These are phyloP conservation scores for Eudasyphora cyanicolor DNA, from an alignment of 2,888 invertebrate species.

Conservation along the genomic window DNA sequence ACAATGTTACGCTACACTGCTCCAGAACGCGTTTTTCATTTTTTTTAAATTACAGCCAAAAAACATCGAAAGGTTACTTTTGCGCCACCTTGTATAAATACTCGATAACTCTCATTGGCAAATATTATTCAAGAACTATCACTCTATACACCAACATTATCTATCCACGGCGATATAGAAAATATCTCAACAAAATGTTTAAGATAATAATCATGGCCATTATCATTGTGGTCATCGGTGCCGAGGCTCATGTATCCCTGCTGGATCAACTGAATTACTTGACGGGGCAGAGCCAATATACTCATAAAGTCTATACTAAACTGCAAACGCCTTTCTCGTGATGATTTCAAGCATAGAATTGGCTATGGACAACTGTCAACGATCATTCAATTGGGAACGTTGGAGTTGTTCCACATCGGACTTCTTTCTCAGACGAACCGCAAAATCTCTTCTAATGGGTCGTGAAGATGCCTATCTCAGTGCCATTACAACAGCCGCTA, in stretches of 20 bases:
- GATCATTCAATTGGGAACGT: constrained; percentile 82
- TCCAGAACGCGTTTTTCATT: no score
- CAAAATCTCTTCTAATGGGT: constrained; percentile 65
- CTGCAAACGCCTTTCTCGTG: constrained; percentile 71
- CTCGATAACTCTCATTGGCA: background rate
- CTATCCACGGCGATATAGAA: background rate
- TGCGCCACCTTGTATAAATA: constrained; percentile 53
- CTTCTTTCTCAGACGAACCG: constrained; percentile 77
- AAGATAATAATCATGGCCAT: constrained; percentile 62
- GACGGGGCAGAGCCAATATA: constrained; percentile 46
- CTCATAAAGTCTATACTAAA: constrained; percentile 53
- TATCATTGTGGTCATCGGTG: constrained; percentile 49
- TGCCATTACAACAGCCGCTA: constrained; percentile 82
- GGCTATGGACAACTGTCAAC: constrained; percentile 81
- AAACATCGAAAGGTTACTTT: background rate
- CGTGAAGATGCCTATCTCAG: constrained; percentile 82
- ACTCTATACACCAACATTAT: constrained; percentile 21
- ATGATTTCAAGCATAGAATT: constrained; percentile 72
- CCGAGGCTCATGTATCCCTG: constrained; percentile 3
- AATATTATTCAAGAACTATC: constrained; percentile 11
- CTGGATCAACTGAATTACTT: constrained; percentile 46
- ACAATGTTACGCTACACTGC: no score
- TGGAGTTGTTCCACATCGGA: constrained; percentile 83
- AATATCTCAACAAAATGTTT: constrained; percentile 46
- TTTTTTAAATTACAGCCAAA: no score